Conservation (phyloP, 2,888 invertebrate species). For the Rhynchonema sp. region DNA sequence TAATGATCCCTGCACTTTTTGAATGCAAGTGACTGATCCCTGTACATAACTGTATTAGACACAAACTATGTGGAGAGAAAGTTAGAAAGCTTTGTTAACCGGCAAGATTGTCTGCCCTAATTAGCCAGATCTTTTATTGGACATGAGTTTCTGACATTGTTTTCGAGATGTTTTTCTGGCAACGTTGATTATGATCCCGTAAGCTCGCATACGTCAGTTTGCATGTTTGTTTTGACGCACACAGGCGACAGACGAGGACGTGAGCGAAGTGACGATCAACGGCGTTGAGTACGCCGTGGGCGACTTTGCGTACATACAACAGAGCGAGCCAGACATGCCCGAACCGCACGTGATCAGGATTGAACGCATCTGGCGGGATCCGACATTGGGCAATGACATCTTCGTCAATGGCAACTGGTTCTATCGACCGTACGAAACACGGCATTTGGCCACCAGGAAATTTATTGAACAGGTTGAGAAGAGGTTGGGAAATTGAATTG, state of each 20-base stretch:
- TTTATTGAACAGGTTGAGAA: slow-evolving; percentile 56
- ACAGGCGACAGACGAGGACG: slow-evolving; percentile 22
- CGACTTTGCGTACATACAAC: slow-evolving; percentile 66
- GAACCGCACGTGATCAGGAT: slow-evolving; percentile 64
- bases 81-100: too few species aligned
- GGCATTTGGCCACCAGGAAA: slow-evolving; percentile 77
- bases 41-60: too few species aligned
- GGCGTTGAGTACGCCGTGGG: slow-evolving; percentile 57
- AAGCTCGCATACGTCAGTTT: too few species aligned
- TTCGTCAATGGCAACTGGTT: slow-evolving; percentile 61
- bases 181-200: too few species aligned
- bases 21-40: too few species aligned
- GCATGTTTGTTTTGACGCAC: too few species aligned
- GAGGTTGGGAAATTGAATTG: not conserved
- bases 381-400: slow-evolving; percentile 48
- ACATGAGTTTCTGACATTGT: too few species aligned
- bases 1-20: too few species aligned
- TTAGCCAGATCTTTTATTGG: too few species aligned
- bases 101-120: too few species aligned
- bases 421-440: slow-evolving; percentile 79
- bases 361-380: slow-evolving; percentile 68
- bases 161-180: too few species aligned
- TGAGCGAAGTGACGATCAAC: slow-evolving; percentile 37
- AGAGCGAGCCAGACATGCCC: slow-evolving; percentile 41
- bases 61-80: too few species aligned